A percentile compares a stretch with the other conserved stretches of the same genome.
These are phyloP conservation scores for Rhamphomyia laevipes DNA, from an alignment of 2,888 invertebrate genomes.

Conservation along the genomic window DNA sequence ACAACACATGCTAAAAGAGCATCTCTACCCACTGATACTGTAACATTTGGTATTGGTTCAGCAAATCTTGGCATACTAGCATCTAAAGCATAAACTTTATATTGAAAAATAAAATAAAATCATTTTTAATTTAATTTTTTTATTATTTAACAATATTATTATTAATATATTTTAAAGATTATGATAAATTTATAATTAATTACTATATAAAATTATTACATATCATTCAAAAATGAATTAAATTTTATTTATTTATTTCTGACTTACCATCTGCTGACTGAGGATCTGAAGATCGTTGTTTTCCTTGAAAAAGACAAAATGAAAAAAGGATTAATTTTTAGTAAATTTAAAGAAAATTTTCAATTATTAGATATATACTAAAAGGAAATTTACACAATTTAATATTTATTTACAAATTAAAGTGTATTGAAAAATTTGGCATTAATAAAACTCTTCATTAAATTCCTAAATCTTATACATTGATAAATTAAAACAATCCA, in stretches of 20 bases:
- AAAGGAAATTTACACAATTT: too few relatives aligned
- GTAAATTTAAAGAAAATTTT: too few relatives aligned
- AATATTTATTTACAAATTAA: too few relatives aligned
- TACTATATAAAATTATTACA: neutral
- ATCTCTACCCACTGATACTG: constrained; percentile 77
- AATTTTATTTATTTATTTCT: neutral
- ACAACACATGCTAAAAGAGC: constrained; percentile 81
- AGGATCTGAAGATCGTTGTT: neutral
- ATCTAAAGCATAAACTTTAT: constrained; percentile 21
- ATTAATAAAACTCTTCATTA: too few relatives aligned
- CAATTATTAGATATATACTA: too few relatives aligned
- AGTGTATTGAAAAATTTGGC: too few relatives aligned
- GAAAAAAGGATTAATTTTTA: neutral
- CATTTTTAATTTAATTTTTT: neutral
- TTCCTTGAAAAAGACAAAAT: neutral
- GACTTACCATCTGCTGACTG: neutral
- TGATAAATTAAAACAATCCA: too few relatives aligned
- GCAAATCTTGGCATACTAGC: constrained; percentile 63
- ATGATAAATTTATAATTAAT: neutral
- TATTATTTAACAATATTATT: neutral
- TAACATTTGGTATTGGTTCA: constrained; percentile 81
- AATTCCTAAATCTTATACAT: too few relatives aligned
- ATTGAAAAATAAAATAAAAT: neutral
- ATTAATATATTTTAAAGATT: neutral
- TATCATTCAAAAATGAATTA: neutral